Conservation (phyloP, 2,888 invertebrate genomes). For the Perizoma affinitatum region DNA sequence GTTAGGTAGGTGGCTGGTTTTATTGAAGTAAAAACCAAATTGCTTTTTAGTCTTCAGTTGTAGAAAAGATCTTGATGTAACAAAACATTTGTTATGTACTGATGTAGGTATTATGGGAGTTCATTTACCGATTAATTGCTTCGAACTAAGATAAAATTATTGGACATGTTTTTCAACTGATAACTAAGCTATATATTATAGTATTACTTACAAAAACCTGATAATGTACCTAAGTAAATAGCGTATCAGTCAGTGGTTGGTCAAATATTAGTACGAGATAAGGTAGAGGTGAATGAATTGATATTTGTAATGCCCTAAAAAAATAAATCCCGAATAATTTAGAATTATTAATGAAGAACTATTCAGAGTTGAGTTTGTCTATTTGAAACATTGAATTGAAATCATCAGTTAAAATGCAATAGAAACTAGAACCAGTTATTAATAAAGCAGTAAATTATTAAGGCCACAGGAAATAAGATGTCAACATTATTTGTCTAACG, state of each 20-base stretch:
- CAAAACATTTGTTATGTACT: too few relatives aligned
- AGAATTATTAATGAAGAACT: too few relatives aligned
- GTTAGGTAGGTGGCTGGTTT: too few relatives aligned
- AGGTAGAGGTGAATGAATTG: constrained; percentile 11
- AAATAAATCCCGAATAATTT: too few relatives aligned
- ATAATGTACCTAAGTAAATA: constrained; percentile 18
- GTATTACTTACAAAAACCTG: constrained; percentile 12
- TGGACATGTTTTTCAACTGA: constrained; percentile 14
- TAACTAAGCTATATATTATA: neutral
- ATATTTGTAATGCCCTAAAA: constrained; percentile 1
- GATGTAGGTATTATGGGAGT: too few relatives aligned
- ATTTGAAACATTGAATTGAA: neutral
- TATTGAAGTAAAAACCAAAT: too few relatives aligned
- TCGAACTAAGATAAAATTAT: constrained; percentile 2
- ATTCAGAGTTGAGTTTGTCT: too few relatives aligned
- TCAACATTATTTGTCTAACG: constrained; percentile 71
- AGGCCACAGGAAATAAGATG: constrained; percentile 70
- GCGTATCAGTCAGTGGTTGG: constrained; percentile 18
- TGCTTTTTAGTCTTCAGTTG: too few relatives aligned
- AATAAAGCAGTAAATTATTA: constrained; percentile 22
- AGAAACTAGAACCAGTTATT: neutral
- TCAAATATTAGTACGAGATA: constrained; percentile 20
- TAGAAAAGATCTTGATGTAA: too few relatives aligned
- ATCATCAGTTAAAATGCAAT: neutral
- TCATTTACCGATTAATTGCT: neutral